Evolutionary conservation across 2,888 invertebrate genomes (phyloP), one percentile per base, ranked within the genome.

Genomic region (Agrilus cyanescens): DNA sequence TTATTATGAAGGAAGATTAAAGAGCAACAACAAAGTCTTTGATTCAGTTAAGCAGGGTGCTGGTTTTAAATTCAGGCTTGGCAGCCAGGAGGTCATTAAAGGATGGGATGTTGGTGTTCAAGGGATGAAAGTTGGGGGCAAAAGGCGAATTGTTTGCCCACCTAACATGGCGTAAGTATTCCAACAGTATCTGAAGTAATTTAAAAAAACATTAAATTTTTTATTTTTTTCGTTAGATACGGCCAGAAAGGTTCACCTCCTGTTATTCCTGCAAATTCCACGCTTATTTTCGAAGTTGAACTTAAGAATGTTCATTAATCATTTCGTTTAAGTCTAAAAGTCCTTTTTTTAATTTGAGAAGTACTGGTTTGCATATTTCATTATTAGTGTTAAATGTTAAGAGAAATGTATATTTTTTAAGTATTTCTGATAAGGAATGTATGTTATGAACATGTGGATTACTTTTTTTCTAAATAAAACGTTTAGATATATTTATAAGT

Each of bases 91-190:
- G 63, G 91, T 93, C 1, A 91, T 94, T 58, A 80, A 81, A 53
- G 93, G 88, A 12, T 93, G 90, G 93, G 93, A 94, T 58, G 67
- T 83, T 31, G 94, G 90, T 39, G 70, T 93, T n/a, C 68, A 68
- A 32, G 93, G 94, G 38, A 95, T 96, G 95, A 90, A 87, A 69
- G 82, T 90, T 45, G 94, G 94, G 29, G 94, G 93, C 53, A 91
- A 89, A 67, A 76, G 95, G 60, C 80, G 78, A 57, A 77, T 95
- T 41, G 76, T 76, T 12, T 83, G 90, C 62, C 94, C 94, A 46
- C 80, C 93, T 38, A 69, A 77, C 37, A 80, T 88, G 78, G 94
- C 82, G 77, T 94, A 80, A 76, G 87, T 76, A 37, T 40, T 20
- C 31, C 6, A 10, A 14, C 32, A 4, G 20, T 32, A 32, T 12